Percentiles rank a stretch among this genome's conserved stretches.
Evolutionary conservation across 2,888 invertebrate species (phyloP).

Genomic region (Ctenicera cuprea): DNA sequence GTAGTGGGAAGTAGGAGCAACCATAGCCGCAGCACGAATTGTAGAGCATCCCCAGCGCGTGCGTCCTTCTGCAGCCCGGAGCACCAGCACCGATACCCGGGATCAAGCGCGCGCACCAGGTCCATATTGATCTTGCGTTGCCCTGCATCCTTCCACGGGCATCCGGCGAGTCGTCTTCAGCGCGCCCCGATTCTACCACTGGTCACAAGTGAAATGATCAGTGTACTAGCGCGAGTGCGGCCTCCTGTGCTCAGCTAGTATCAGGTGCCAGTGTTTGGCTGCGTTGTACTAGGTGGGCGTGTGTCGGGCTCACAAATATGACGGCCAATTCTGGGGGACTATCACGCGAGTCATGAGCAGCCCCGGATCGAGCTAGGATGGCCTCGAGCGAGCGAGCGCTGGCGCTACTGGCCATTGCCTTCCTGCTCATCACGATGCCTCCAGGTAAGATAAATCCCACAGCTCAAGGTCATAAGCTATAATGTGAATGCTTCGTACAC

Average conservation of each 20-base stretch:
- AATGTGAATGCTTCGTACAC: neutral
- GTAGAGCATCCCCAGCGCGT: slow-evolving; percentile 62
- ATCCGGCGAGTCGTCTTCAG: slow-evolving; percentile 56
- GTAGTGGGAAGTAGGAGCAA: slow-evolving; percentile 16
- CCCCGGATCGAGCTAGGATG: slow-evolving; percentile 68
- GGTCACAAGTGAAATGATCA: slow-evolving; percentile 65
- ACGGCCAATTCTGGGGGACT: slow-evolving; percentile 70
- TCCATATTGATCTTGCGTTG: slow-evolving; percentile 61
- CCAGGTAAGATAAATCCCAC: slow-evolving; percentile 65
- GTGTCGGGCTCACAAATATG: slow-evolving; percentile 65
- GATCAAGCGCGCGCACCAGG: slow-evolving; percentile 69
- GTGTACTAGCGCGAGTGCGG: slow-evolving; percentile 65
- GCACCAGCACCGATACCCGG: slow-evolving; percentile 75
- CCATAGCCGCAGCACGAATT: slow-evolving; percentile 26
- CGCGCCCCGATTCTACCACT: slow-evolving; percentile 58
- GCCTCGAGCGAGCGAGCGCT: slow-evolving; percentile 67
- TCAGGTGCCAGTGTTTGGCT: slow-evolving; percentile 61
- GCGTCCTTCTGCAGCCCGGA: slow-evolving; percentile 68
- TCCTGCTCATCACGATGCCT: slow-evolving; percentile 69
- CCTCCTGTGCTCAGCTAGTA: slow-evolving; percentile 68
- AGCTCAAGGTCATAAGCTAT: slow-evolving; percentile 17
- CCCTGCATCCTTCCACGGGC: slow-evolving; percentile 55
- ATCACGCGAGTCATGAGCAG: slow-evolving; percentile 67
- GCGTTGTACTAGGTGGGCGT: slow-evolving; percentile 60
- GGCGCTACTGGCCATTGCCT: slow-evolving; percentile 70